Evolutionary conservation across 2,113 vertebrate species (phyloP), one percentile per base, ranked within the genome.

Genomic region (Lethenteron reissneri): DNA sequence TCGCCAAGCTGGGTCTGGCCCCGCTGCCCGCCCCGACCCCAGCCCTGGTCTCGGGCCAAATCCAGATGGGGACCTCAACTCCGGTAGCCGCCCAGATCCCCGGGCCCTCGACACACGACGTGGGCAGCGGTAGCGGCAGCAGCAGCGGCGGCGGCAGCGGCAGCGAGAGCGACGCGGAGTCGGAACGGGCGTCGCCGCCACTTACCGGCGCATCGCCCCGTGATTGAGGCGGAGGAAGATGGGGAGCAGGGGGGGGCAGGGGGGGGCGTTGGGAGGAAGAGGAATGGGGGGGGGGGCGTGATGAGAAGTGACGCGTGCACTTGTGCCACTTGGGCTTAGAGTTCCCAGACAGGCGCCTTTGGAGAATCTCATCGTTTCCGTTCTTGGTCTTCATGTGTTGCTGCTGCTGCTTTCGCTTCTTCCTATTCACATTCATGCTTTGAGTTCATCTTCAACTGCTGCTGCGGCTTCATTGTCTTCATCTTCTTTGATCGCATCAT

Each of bases 31-130:
- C 25, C 9, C n/a, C n/a, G 64, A 68, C 15, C 15, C 15, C 15
- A 68, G 21, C 62, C 6, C 62, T n/a, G 62, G 62, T n/a, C 15
- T 15, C 7, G 21, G 21, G 21, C 15, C 15, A 68, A 9, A 21
- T 15, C 21, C 21, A 21, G 62, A 68, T 7, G 21, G 21, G 9
- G 62, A 9, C n/a, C 9, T 68, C n/a, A n/a, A n/a, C 64, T 10
- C 64, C 25, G n/a, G 64, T 68, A n/a, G 64, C n/a, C n/a, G 64
- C 64, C 64, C n/a, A 68, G n/a, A 68, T 17, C n/a, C n/a, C 64
- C 64, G 64, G 25, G 64, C 11, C 8, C 25, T n/a, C n/a, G n/a
- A 68, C 25, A n/a, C n/a, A 68, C 25, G 60, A 7, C 14, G 60
- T 3, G 7, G 17, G 2, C 14, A 19, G 60, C 14, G 60, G 17